Base-by-base conservation (phyloP, 2,888 invertebrate genomes). In the Taenaris catops region DNA sequence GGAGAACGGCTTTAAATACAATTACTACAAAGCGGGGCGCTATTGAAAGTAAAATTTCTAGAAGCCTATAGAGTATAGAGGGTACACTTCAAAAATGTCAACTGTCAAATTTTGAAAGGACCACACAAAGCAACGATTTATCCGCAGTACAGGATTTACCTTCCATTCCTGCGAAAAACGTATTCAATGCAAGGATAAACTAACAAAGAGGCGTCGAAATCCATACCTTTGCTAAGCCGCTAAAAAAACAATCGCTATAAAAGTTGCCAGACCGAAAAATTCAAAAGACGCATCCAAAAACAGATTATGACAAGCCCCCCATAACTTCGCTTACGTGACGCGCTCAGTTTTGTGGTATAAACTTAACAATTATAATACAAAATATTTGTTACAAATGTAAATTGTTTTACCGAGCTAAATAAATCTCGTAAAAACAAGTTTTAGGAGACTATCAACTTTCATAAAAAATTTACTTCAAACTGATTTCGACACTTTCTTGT, bases 251-350 rank as follows among this genome's bases (percentile, higher is more conserved):
- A 19, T 19, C 7, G n/a, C 55, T 46, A 55, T 54, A 63, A 74
- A 75, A 78, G 69, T 80, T 74, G 70, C 71, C 63, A 71, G 69
- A 74, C 65, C 74, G 69, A 75, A 76, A 78, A 76, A 71, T 75
- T 74, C 73, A 70, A 66, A 67, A 66, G 74, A 66, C 66, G 68
- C 62, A 69, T 78, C 63, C 64, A 64, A 83, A 84, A 81, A 81
- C 71, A 83, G 86, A 84, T 83, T 83, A 84, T 78, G 75, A 80
- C 84, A 79, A 76, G 74, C 79, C 76, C 73, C 64, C n/a, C n/a
- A n/a, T n/a, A n/a, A n/a, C n/a, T n/a, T n/a, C n/a, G n/a, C n/a
- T n/a, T n/a, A n/a, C n/a, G n/a, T n/a, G n/a, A n/a, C n/a, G n/a
- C n/a, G n/a, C n/a, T n/a, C n/a, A n/a, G n/a, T n/a, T n/a, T n/a